Evolutionary conservation across 1,140 invertebrate genomes (phyloP).

Genomic region (Saccostrea glomerata): DNA sequence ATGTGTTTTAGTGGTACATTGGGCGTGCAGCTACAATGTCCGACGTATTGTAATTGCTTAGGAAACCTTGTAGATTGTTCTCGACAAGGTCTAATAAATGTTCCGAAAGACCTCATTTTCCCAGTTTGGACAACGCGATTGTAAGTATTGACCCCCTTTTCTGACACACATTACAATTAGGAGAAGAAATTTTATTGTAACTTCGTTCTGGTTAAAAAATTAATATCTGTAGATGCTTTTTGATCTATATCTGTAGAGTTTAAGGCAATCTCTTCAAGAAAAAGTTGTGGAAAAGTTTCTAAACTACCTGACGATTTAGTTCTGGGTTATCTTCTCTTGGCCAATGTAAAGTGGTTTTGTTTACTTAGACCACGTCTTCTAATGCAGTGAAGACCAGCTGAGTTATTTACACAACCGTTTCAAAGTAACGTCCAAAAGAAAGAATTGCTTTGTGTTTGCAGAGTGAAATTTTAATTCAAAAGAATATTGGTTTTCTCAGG

Average conservation of each 20-base stretch:
- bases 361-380: slow-evolving; percentile 15
- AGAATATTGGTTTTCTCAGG: slow-evolving; percentile 31
- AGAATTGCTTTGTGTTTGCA: slow-evolving; percentile 25
- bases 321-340: slow-evolving; percentile 5
- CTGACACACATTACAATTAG: not conserved
- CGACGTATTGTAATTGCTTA: slow-evolving; percentile 36
- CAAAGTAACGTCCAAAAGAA: slow-evolving; percentile 38
- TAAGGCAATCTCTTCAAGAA: not conserved
- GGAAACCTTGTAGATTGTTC: slow-evolving; percentile 53
- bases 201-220: not conserved
- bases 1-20: slow-evolving; percentile 5
- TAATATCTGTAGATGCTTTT: not conserved
- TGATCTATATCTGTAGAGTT: not conserved
- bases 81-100: slow-evolving; percentile 46
- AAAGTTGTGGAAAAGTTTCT: not conserved
- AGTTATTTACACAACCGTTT: slow-evolving; percentile 33
- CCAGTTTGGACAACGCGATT: slow-evolving; percentile 46
- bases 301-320: not conserved
- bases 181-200: not conserved
- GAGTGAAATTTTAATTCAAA: slow-evolving; percentile 37
- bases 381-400: slow-evolving; percentile 32
- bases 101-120: slow-evolving; percentile 44
- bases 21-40: slow-evolving; percentile 8
- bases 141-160: slow-evolving; percentile 46
- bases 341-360: slow-evolving; percentile 14